Conservation (phyloP, 2,113 vertebrate species). For the Atherinomorus stipes region DNA sequence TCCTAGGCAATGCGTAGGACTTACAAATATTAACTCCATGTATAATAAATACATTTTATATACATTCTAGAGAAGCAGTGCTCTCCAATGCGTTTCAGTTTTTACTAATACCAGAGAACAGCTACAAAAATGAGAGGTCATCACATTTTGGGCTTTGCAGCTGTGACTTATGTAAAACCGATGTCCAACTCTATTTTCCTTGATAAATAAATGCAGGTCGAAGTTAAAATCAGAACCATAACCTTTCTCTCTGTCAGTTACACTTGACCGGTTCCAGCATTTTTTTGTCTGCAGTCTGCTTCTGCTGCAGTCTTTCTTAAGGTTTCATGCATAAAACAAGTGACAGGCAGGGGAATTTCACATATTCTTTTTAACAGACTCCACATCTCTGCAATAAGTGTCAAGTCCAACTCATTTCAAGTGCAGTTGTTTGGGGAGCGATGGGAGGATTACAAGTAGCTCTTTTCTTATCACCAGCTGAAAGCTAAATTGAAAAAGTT, state of each 20-base stretch:
- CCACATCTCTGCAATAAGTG: constrained; percentile 5
- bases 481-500: constrained; percentile 39
- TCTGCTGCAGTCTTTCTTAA: constrained; percentile 14
- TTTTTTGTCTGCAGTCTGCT: constrained; percentile 29
- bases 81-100: background rate
- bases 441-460: constrained; percentile 33
- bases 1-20: background rate
- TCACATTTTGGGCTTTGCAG: constrained; percentile 20
- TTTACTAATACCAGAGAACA: background rate
- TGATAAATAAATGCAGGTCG: constrained; percentile 24
- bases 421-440: constrained; percentile 27
- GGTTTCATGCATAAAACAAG: constrained; percentile 40
- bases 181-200: constrained; percentile 8
- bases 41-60: background rate
- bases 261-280: constrained; percentile 19
- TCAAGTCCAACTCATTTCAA: constrained; percentile 29
- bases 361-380: constrained; percentile 37
- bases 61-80: background rate
- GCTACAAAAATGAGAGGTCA: background rate
- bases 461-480: constrained; percentile 30
- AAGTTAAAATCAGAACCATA: constrained; percentile 28
- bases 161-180: constrained; percentile 15
- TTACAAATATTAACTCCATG: background rate
- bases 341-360: constrained; percentile 35
- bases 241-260: constrained; percentile 17